Evolutionary conservation across 2,888 invertebrate species (phyloP).

Genomic region (Leucophora obtusa): DNA sequence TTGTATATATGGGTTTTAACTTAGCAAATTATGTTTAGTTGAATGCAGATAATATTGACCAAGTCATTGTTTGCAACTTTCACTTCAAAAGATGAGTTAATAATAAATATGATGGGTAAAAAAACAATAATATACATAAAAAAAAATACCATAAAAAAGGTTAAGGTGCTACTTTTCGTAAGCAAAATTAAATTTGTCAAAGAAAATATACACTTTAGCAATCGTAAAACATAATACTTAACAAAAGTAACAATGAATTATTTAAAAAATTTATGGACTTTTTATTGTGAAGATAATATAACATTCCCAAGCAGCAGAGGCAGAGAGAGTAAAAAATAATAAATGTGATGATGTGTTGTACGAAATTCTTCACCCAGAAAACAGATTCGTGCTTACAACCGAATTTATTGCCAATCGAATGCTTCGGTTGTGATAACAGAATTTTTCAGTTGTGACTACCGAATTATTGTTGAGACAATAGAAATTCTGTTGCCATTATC

Average conservation of each 20-base stretch:
- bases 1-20: background rate
- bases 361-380: constrained; percentile 42
- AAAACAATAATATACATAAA: constrained; percentile 8
- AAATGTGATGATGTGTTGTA: constrained; percentile 27
- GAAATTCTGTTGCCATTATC: too few species aligned
- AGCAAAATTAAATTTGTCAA: background rate
- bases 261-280: constrained; percentile 12
- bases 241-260: background rate
- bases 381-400: too few species aligned
- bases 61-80: constrained; percentile 50
- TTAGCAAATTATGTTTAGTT: background rate
- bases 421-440: too few species aligned
- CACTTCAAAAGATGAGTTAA: constrained; percentile 48
- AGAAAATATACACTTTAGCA: background rate
- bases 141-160: constrained; percentile 20
- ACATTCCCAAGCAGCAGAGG: background rate
- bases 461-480: too few species aligned
- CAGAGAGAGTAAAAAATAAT: background rate
- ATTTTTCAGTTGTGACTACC: too few species aligned
- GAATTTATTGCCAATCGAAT: too few species aligned
- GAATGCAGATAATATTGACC: constrained; percentile 19
- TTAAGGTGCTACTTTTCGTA: constrained; percentile 29
- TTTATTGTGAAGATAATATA: background rate
- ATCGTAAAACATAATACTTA: background rate
- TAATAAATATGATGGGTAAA: constrained; percentile 18